Base-by-base conservation (phyloP, 2,113 vertebrate species). In the Oncorhynchus mykiss region DNA sequence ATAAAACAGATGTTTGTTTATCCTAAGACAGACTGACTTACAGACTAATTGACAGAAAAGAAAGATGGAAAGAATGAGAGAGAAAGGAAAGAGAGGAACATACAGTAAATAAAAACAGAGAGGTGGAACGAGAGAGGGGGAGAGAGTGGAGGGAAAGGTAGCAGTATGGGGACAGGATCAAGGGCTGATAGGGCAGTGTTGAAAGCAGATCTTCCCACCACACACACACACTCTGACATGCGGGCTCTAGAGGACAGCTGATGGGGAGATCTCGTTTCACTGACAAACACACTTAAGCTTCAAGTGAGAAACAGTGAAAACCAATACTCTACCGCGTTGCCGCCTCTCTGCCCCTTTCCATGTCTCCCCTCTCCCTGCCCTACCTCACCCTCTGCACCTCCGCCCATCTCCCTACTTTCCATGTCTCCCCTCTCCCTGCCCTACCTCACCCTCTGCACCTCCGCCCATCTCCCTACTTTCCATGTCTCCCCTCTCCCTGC, bases 221-320 rank as follows among this genome's bases (percentile, higher is more conserved):
- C 29, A 31, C 29, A 82, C 84, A 74, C 60, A 13, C 54, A 66
- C 64, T 79, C 78, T 85, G 92, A 92, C 88, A 92, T 90, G 89
- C 90, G 60, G 80, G 88, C 93, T 91, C 93, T 92, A 88, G 92
- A 79, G 90, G 93, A 96, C 94, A 95, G 94, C 93, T 95, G 95
- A 97, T 94, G 94, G 93, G 93, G 89, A 49, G 83, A 87, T 95
- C 94, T 34, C 92, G 93, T 97, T 96, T 95, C 94, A 93, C 94
- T 92, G 91, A 95, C 95, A 95, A 95, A 96, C 90, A 94, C 94
- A 95, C 96, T 93, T 90, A 86, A 92, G 90, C 93, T 89, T 92
- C 80, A 91, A 95, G 93, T 94, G 94, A 91, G 92, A 96, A 92
- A 87, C 86, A 94, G 95, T 93, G 95, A 95, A 96, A 95, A 95